Evolutionary conservation across 2,113 vertebrate species (phyloP).

Genomic region (Motacilla alba): DNA sequence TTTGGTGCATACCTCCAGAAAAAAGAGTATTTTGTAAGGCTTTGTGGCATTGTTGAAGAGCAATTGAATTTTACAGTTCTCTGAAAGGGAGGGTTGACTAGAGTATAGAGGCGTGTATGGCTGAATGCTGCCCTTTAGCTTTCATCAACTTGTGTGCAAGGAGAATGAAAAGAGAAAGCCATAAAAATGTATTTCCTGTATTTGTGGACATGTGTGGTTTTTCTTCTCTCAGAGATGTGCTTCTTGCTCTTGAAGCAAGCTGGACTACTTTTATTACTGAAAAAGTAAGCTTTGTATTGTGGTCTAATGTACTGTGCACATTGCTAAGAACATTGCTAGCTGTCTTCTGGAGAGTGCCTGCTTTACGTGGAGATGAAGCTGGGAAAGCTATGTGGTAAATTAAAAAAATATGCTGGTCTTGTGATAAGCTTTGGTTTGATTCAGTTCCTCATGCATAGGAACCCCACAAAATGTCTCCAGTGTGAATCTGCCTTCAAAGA

Average conservation of each 20-base stretch:
- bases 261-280: not conserved
- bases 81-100: not conserved
- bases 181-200: not conserved
- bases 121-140: not conserved
- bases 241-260: not conserved
- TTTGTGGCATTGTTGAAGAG: not conserved
- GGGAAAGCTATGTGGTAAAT: not conserved
- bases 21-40: not conserved
- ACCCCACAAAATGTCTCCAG: fast-evolving
- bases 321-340: not conserved
- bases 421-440: not conserved
- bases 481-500: not conserved
- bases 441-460: not conserved
- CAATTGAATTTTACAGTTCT: not conserved
- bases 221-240: not conserved
- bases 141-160: not conserved
- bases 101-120: not conserved
- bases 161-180: not conserved
- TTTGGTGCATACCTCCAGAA: not conserved
- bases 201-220: not conserved
- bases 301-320: not conserved
- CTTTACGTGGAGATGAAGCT: not conserved
- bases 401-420: not conserved
- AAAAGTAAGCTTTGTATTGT: not conserved
- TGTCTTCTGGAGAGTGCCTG: not conserved